Base-by-base conservation (phyloP, 23 tunicate genomes). In the Corella eumyota region DNA sequence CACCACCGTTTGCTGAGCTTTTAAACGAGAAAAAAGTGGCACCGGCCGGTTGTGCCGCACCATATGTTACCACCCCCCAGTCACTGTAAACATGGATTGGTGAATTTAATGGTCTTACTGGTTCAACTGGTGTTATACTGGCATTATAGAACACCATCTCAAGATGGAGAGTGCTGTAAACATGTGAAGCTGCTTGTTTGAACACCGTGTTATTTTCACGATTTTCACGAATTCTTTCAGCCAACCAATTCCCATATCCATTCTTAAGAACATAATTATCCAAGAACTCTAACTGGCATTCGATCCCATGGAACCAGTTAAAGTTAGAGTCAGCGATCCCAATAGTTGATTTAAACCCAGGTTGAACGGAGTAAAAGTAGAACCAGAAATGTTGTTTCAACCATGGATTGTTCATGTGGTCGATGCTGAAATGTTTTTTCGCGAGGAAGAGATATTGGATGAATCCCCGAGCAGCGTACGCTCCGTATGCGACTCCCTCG, bases 231-330 rank as follows among this genome's bases (percentile, higher is more conserved):
- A 83, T 63, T 51, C 37, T 61, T 37, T 76, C 92, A 17, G 83
- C 92, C 31, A 83, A 64, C 92, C 92, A 83, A 49, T 80, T 80
- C 9, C 80, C 79, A 33, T 45, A 72, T 7, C 79, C 90, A 30
- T 65, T 65, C 27, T 50, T 59, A 64, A 72, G 31, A 24, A 72
- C 90, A 25, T 60, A 74, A 19, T 50, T 34, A 52, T 74, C 92
- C 61, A 83, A 36, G 34, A 83, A 83, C 36, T 57, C 62, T 25
- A 83, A 37, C 47, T 83, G 92, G 34, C 70, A 28, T 35, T 76
- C 77, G 22, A 83, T 83, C n/a, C 92, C 92, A 38, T 83, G 69
- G 25, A 77, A 75, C 92, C 92, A 83, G 61, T 83, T 76, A 32
- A 32, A 36, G 38, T 67, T 76, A 3, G 76, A 36, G 56, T 83